Evolutionary conservation across 1,140 invertebrate genomes (phyloP).

Genomic region (Prorops nasuta): DNA sequence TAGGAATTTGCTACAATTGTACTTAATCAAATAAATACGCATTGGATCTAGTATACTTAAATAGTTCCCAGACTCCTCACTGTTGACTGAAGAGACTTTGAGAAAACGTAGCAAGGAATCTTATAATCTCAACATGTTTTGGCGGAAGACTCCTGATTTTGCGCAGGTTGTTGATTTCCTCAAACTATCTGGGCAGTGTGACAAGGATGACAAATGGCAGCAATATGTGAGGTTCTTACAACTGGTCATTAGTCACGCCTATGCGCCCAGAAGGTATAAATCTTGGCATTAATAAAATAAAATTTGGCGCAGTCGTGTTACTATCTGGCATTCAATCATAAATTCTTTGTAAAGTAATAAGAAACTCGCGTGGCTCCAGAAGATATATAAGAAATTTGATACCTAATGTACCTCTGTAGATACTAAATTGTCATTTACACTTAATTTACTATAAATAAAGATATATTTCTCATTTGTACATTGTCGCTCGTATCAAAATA

Average conservation of each 20-base stretch:
- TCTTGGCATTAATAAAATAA: not conserved
- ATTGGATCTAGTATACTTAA: too few species aligned
- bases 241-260: constrained; percentile 4
- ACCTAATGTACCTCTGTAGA: too few species aligned
- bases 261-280: not conserved
- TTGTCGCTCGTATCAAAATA: constrained; percentile 27
- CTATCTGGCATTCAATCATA: constrained; percentile 2
- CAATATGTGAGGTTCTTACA: not conserved
- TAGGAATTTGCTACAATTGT: too few species aligned
- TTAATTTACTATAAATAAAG: constrained; percentile 39
- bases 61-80: too few species aligned
- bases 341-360: too few species aligned
- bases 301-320: too few species aligned
- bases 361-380: too few species aligned
- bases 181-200: not conserved
- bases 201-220: not conserved
- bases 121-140: not conserved
- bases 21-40: too few species aligned
- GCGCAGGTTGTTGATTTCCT: not conserved
- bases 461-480: constrained; percentile 22
- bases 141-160: not conserved
- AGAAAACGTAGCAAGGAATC: too few species aligned
- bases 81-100: too few species aligned
- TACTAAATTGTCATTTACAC: too few species aligned
- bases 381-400: too few species aligned